These are phyloP conservation scores for Okamejei kenojei DNA, from an alignment of 2,797 vertebrate species.

Conservation along the genomic window DNA sequence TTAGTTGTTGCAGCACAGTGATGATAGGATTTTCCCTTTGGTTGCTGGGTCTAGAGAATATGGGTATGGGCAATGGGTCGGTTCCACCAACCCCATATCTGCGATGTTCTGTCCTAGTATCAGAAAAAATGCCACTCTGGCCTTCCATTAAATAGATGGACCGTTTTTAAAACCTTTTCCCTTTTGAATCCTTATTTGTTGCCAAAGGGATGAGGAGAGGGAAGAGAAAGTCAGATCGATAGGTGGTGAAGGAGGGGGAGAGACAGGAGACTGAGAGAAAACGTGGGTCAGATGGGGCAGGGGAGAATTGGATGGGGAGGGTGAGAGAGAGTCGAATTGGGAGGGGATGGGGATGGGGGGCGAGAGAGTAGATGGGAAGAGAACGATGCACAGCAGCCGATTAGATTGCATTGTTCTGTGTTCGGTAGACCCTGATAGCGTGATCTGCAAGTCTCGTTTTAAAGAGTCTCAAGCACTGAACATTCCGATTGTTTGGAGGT, in stretches of 20 bases:
- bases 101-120: not conserved
- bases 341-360: too few relatives aligned
- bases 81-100: not conserved
- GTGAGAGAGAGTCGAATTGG: too few relatives aligned
- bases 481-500: not conserved
- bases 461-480: not conserved
- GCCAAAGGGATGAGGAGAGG: not conserved
- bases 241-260: too few relatives aligned
- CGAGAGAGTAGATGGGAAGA: not conserved
- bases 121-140: not conserved
- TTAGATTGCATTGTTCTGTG: not conserved
- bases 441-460: not conserved
- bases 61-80: not conserved
- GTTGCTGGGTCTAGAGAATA: not conserved
- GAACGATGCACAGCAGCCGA: not conserved
- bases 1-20: not conserved
- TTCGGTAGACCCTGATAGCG: not conserved
- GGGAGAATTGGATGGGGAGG: too few relatives aligned
- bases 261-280: not conserved
- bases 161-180: not conserved
- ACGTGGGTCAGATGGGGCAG: not conserved
- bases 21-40: not conserved
- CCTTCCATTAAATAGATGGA: not conserved
- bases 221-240: not conserved
- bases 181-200: not conserved